Conservation (phyloP, 2,888 invertebrate species). For the Coleophora deauratella region DNA sequence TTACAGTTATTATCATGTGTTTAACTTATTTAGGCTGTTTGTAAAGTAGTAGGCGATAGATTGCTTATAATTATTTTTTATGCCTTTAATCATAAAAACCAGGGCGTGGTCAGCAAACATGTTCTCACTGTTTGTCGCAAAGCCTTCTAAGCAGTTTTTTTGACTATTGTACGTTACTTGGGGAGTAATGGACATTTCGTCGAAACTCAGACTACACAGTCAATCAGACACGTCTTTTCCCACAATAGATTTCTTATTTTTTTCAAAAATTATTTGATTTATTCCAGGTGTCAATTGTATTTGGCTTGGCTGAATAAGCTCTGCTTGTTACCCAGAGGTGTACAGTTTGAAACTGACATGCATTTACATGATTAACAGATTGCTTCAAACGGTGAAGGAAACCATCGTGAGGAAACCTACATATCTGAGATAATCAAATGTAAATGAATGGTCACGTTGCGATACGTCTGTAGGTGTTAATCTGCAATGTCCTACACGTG, state of each 20-base stretch:
- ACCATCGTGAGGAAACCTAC: too few species aligned
- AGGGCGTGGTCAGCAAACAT: constrained; percentile 17
- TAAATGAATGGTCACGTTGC: too few species aligned
- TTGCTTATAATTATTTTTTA: constrained; percentile 19
- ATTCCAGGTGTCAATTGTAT: constrained; percentile 12
- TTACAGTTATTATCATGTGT: constrained; percentile 14
- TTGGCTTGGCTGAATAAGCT: constrained; percentile 5
- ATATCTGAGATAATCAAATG: too few species aligned
- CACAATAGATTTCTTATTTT: constrained; percentile 10
- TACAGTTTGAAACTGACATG: too few species aligned
- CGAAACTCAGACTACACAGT: constrained; percentile 15
- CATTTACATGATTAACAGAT: too few species aligned
- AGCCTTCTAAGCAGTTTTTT: constrained; percentile 14
- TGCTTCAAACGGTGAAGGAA: too few species aligned
- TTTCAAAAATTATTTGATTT: constrained; percentile 12
- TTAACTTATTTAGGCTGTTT: constrained; percentile 15
- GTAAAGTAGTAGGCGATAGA: constrained; percentile 25
- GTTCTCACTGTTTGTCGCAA: constrained; percentile 9
- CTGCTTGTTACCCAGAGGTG: too few species aligned
- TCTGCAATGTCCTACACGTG: too few species aligned
- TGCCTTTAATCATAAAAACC: constrained; percentile 22
- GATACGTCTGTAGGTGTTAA: too few species aligned
- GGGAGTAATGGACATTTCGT: constrained; percentile 17
- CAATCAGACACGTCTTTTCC: constrained; percentile 6
- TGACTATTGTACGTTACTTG: constrained; percentile 9